phyloP scores from a whole-genome alignment of 2,797 vertebrate genomes.

The Sebastes flavidus region DNA sequence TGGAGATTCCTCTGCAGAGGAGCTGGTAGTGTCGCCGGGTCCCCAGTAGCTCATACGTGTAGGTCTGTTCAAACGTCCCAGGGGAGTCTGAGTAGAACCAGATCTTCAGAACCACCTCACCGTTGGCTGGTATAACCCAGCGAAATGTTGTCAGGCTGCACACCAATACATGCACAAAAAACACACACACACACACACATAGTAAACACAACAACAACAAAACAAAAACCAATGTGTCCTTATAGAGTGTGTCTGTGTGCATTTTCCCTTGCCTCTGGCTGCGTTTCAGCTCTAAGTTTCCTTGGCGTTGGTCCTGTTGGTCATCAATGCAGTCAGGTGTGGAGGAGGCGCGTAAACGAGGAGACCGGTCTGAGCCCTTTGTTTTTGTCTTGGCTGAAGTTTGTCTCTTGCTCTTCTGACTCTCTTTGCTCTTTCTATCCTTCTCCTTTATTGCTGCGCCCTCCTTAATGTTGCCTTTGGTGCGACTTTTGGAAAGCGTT shows the following conservation, averaged over 20 bases:
- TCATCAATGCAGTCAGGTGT: constrained; percentile 44
- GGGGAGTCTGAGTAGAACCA: constrained; percentile 81
- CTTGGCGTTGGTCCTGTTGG: constrained; percentile 4
- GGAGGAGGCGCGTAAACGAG: fast-evolving
- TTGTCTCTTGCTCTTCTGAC: constrained; percentile 55
- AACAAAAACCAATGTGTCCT: background rate
- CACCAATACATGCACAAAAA: constrained; percentile 3
- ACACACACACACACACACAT: constrained; percentile 2
- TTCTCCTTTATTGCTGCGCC: constrained; percentile 37
- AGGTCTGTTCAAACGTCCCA: constrained; percentile 84
- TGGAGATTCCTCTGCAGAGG: constrained; percentile 83
- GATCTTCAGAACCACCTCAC: constrained; percentile 82
- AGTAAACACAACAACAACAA: background rate
- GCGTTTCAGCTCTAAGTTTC: constrained; percentile 54
- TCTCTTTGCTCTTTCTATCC: constrained; percentile 69
- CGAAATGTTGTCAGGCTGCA: constrained; percentile 85
- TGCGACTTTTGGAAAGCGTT: constrained; percentile 38
- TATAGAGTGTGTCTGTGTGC: background rate
- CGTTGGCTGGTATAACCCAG: constrained; percentile 86
- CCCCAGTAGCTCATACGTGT: constrained; percentile 90
- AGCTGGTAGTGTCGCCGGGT: constrained; percentile 84
- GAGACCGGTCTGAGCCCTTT: background rate
- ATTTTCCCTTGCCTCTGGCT: constrained; percentile 43
- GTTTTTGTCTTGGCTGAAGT: constrained; percentile 44
- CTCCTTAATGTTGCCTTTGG: constrained; percentile 50